These are phyloP conservation scores for Colinus virginianus DNA, from an alignment of 2,113 vertebrate species.

Conservation along the genomic window DNA sequence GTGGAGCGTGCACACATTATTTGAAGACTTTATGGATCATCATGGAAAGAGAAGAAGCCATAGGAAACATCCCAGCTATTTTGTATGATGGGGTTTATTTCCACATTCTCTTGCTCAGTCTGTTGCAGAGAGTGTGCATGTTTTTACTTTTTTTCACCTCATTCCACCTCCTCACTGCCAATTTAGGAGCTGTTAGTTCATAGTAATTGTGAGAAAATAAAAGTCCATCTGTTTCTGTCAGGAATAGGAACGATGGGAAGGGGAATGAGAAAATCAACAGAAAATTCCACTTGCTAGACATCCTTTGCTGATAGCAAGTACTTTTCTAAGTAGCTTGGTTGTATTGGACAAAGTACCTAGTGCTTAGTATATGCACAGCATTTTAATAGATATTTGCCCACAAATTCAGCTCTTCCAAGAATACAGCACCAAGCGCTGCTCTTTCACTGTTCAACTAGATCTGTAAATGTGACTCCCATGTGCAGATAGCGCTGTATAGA, in stretches of 20 bases:
- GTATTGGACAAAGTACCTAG: not conserved
- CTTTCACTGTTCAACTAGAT: conserved; percentile 3
- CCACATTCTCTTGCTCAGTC: conserved; percentile 28
- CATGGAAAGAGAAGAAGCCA: not conserved
- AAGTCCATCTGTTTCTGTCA: conserved; percentile 60
- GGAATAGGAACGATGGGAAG: conserved; percentile 5
- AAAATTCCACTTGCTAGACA: conserved; percentile 63
- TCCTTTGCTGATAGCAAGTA: conserved; percentile 28
- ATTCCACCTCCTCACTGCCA: conserved; percentile 62
- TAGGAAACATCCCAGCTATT: not conserved
- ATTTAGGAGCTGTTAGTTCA: conserved; percentile 69
- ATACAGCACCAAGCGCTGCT: not conserved
- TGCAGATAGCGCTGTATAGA: not conserved
- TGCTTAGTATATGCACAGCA: not conserved
- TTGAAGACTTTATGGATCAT: not conserved
- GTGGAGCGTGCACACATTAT: not conserved
- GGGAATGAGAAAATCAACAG: conserved; percentile 50
- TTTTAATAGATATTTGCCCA: not conserved
- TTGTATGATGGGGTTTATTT: conserved; percentile 26
- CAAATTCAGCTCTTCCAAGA: conserved; percentile 5
- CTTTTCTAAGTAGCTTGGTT: conserved; percentile 9
- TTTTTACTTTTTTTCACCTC: conserved; percentile 48
- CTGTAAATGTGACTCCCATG: not conserved
- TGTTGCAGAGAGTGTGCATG: conserved; percentile 17
- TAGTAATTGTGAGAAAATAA: conserved; percentile 62